Evolutionary conservation across 1,140 invertebrate species (phyloP), one percentile per base, ranked within the genome.

Genomic region (Ectropis grisescens): DNA sequence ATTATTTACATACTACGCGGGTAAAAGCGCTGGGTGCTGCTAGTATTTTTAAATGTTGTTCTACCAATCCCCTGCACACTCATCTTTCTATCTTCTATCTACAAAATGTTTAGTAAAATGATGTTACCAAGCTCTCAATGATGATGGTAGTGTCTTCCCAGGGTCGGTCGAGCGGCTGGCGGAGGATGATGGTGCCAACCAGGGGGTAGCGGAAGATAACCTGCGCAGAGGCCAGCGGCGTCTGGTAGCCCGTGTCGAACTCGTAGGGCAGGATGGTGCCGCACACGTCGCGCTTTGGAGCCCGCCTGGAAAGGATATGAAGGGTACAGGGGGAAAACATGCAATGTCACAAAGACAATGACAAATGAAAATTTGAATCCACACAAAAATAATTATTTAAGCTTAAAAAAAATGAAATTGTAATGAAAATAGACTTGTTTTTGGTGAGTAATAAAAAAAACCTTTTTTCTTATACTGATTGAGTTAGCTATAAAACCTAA

Each of bases 191-290:
- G 42, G 88, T 83, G 0, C 96, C 95, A 7, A 95, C 94, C 9
- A 97, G 85, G 0, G 95, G 96, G 84, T 95, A 98, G 1, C 90
- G 85, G 54, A 91, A 91, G 11, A 90, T 81, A 0, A 90, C 90
- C 82, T 91, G 84, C 0, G 90, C 90, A 1, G 90, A 91, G 15
- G 85, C 82, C 76, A 93, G 89, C 35, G 86, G 85, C 29, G 88
- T 88, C 72, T 91, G 90, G 46, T 89, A 88, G 30, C 85, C 67
- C n/a, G 86, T 87, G 47, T 89, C 84, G 2, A 74, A 67, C 48
- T 88, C 84, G 58, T 92, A 92, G 14, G 86, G 83, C 2, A 80
- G 69, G 10, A 94, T 80, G 1, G 85, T 85, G 5, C 87, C 86
- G 50, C 92, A 94, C 5, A 91, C 72, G 85, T 90, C 90, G 2